Percentiles rank a stretch among this genome's conserved stretches.
Conservation (phyloP, 2,113 vertebrate species). For the Otocyon megalotis region DNA sequence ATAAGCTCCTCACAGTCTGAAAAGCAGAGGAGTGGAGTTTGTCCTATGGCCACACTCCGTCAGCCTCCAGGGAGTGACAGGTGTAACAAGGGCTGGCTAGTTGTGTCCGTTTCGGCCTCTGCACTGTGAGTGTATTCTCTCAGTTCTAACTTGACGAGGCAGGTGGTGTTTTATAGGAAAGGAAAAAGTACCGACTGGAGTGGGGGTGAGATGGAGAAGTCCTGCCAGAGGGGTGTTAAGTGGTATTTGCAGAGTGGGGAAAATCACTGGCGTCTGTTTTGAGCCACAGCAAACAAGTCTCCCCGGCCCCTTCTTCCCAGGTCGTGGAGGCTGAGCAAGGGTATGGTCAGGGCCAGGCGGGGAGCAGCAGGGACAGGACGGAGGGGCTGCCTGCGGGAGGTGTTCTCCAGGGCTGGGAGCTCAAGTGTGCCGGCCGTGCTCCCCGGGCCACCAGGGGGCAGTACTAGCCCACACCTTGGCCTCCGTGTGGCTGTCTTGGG, state of each 20-base stretch:
- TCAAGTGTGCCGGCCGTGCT: background rate
- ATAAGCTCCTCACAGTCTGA: background rate
- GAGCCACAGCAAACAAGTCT: background rate
- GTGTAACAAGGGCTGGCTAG: background rate
- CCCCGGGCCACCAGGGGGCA: slow-evolving; percentile 46
- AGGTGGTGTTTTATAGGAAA: background rate
- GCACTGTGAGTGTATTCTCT: background rate
- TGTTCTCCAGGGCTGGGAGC: background rate
- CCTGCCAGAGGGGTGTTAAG: background rate
- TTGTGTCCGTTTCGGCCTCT: background rate
- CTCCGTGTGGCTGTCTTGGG: background rate
- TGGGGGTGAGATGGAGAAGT: background rate
- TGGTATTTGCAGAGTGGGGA: background rate
- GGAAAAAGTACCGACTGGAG: background rate
- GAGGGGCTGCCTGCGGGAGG: background rate
- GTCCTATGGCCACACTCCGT: background rate
- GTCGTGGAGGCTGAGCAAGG: background rate
- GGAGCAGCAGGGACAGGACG: background rate
- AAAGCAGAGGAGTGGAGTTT: background rate
- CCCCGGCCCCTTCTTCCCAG: background rate
- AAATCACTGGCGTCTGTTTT: background rate
- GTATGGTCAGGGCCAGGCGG: background rate
- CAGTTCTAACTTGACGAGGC: background rate
- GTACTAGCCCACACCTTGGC: background rate
- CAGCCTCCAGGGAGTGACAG: background rate